Evolutionary conservation across 2,113 vertebrate genomes (phyloP), one percentile per base, ranked within the genome.

Genomic region (Platanista minor): DNA sequence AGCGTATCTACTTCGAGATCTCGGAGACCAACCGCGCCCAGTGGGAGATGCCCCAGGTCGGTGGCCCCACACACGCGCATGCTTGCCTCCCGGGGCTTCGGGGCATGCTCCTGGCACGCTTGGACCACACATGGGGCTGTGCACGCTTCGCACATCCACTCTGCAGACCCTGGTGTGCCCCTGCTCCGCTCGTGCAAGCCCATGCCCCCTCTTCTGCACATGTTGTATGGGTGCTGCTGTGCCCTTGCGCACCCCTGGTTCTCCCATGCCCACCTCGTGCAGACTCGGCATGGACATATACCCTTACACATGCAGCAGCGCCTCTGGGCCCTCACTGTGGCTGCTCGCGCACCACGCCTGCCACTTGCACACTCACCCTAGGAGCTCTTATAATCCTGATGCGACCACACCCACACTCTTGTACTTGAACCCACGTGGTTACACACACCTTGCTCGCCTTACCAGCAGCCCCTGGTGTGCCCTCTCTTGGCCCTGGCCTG

Each of bases 21-120:
- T 99, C 99, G 0, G 99, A 99, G 97, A 99, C 99, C 92, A 99
- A 99, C 97, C 99, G 99, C 49, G 98, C 99, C 2, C 99, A 99
- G 96, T 99, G 99, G 99, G 99, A 99, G 98, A 99, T 99, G 99
- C 99, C 99, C 0, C 99, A 99, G 95, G 99, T 99, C 2, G 95
- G 97, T 96, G 90, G 31, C 87, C 95, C 92, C 2, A n/a, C 2
- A 1, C 15, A 0, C 11, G 18, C n/a, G 69, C 80, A 6, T 61
- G 87, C n/a, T 39, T 1, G 3, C 90, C 41, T 36, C 20, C 29
- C 17, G 0, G 31, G 29, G 14, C 57, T 13, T 49, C 2, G 0
- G 61, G n/a, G 39, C 25, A 27, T 11, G 54, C 62, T 8, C 59
- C 77, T 46, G 3, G 10, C 49, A 39, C 0, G 1, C 66, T 29